A percentile compares a stretch with the other conserved stretches of the same genome.
phyloP scores from a whole-genome alignment of 2,888 invertebrate species.

The Criorhina ranunculi region DNA sequence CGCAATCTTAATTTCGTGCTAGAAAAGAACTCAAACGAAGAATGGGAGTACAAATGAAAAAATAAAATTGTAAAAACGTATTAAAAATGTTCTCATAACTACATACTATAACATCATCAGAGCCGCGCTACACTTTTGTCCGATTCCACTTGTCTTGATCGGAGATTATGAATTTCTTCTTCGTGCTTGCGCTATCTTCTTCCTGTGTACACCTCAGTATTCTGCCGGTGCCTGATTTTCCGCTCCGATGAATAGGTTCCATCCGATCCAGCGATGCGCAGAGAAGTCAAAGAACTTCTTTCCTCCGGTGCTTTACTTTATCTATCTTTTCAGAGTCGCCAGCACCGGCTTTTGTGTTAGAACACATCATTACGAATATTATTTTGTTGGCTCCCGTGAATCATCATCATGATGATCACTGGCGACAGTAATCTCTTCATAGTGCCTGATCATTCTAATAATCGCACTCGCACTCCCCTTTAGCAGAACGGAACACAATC shows the following conservation, averaged over 20 bases:
- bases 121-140: slow-evolving; percentile 53
- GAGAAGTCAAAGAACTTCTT: slow-evolving; percentile 75
- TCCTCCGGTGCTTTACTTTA: slow-evolving; percentile 66
- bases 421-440: slow-evolving; percentile 76
- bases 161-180: slow-evolving; percentile 72
- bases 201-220: slow-evolving; percentile 36
- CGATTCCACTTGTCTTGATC: slow-evolving; percentile 75
- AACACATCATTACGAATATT: slow-evolving; percentile 71
- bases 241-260: slow-evolving; percentile 81
- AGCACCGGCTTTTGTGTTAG: slow-evolving; percentile 58
- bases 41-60: slow-evolving; percentile 25
- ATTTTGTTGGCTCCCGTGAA: slow-evolving; percentile 67
- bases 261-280: slow-evolving; percentile 74
- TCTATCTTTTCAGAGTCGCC: slow-evolving; percentile 9
- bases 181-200: slow-evolving; percentile 47
- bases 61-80: slow-evolving; percentile 35
- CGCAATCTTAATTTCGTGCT: slow-evolving; percentile 59
- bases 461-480: slow-evolving; percentile 54
- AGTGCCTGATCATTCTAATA: slow-evolving; percentile 76
- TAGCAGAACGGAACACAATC: slow-evolving; percentile 61
- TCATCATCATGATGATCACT: slow-evolving; percentile 61
- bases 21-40: slow-evolving; percentile 69
- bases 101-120: slow-evolving; percentile 36
- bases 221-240: slow-evolving; percentile 81
- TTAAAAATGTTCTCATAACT: slow-evolving; percentile 70